These are phyloP conservation scores for Enteromius viviparus DNA, from an alignment of 2,797 vertebrate species.

Conservation along the genomic window DNA sequence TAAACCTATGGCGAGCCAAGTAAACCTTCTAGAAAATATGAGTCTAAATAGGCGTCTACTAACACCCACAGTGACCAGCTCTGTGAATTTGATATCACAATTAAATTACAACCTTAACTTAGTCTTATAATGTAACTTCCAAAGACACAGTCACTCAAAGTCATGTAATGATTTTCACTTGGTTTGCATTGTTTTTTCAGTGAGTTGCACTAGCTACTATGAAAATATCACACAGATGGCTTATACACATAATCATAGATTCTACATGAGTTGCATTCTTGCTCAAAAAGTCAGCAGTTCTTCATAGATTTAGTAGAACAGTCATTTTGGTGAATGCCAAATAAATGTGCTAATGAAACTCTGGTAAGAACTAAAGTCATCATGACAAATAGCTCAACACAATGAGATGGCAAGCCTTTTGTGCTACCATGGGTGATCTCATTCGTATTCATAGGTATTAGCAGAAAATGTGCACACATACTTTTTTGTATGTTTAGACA, in stretches of 20 bases:
- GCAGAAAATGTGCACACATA: constrained; percentile 8
- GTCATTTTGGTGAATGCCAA: constrained; percentile 43
- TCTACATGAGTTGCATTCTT: background rate
- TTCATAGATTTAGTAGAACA: constrained; percentile 4
- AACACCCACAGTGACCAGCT: constrained; percentile 73
- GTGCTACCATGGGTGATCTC: constrained; percentile 8
- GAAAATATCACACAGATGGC: constrained; percentile 36
- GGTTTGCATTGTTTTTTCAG: constrained; percentile 10
- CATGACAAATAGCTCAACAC: constrained; percentile 38
- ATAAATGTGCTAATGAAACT: constrained; percentile 16
- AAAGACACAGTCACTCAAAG: constrained; percentile 50
- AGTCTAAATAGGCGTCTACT: constrained; percentile 57
- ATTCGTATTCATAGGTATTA: constrained; percentile 31
- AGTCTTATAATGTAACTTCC: constrained; percentile 21
- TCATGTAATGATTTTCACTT: constrained; percentile 5
- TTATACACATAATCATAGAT: constrained; percentile 21
- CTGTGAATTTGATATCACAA: constrained; percentile 61
- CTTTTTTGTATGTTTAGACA: constrained; percentile 12
- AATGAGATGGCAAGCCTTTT: constrained; percentile 31
- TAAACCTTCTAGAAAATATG: constrained; percentile 25
- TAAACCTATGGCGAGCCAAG: constrained; percentile 70
- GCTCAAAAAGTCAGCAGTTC: constrained; percentile 10
- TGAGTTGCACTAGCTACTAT: constrained; percentile 4
- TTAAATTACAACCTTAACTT: constrained; percentile 31
- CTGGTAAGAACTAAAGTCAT: constrained; percentile 35